These are phyloP conservation scores for Cataglyphis rosenhaueri DNA, from an alignment of 2,888 invertebrate genomes.

Conservation along the genomic window DNA sequence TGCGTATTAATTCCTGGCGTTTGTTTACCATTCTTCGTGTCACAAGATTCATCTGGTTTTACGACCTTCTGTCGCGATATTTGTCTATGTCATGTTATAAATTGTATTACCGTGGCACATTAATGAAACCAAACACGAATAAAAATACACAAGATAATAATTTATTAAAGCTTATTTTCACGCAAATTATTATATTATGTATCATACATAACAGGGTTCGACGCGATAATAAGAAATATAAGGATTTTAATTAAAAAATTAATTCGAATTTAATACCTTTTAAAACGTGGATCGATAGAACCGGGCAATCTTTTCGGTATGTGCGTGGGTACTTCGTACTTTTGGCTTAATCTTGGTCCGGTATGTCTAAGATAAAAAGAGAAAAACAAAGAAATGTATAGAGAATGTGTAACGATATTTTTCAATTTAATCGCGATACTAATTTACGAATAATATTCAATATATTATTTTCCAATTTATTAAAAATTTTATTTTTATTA, in stretches of 20 bases:
- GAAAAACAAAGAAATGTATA: neutral
- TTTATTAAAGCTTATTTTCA: neutral
- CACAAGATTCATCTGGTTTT: slow-evolving; percentile 65
- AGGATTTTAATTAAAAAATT: neutral
- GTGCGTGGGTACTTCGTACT: neutral
- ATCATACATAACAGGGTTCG: neutral
- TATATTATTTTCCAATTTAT: neutral
- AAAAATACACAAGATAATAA: neutral
- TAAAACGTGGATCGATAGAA: slow-evolving; percentile 81
- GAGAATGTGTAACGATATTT: neutral
- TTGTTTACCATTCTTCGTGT: neutral
- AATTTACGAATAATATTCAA: neutral
- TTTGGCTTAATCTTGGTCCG: neutral
- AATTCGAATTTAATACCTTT: slow-evolving; percentile 72
- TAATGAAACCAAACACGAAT: neutral
- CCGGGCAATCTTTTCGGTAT: slow-evolving; percentile 57
- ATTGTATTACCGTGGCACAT: neutral
- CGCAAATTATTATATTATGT: neutral
- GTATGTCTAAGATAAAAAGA: neutral
- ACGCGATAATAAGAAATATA: neutral
- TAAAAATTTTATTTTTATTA: neutral
- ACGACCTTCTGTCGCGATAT: slow-evolving; percentile 64
- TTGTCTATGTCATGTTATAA: slow-evolving; percentile 17
- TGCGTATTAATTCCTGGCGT: neutral
- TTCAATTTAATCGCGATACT: neutral